A percentile compares a stretch with the other conserved stretches of the same genome.
Conservation (phyloP, 2,113 vertebrate species). For the Lathamus discolor region DNA sequence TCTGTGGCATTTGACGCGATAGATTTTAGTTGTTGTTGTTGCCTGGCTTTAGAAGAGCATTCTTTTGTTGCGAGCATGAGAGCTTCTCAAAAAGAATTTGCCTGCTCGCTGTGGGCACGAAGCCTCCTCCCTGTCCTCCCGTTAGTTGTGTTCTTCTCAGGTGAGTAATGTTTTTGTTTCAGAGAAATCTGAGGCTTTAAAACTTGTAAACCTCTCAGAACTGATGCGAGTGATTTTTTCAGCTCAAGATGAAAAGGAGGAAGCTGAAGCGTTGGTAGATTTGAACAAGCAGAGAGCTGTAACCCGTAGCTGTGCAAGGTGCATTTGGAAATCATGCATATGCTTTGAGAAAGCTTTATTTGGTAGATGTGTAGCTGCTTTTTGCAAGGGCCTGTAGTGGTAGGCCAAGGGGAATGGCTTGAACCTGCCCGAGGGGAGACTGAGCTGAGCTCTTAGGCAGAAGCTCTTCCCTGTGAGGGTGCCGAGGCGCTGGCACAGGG, state of each 20-base stretch:
- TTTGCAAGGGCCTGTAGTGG: background rate
- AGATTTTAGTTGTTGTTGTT: background rate
- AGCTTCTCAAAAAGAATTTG: background rate
- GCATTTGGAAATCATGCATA: background rate
- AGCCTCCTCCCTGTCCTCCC: background rate
- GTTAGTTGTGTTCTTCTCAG: background rate
- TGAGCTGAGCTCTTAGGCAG: background rate
- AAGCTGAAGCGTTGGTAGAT: background rate
- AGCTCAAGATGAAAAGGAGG: background rate
- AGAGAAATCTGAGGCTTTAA: background rate
- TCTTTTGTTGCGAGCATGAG: background rate
- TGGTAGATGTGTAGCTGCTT: background rate
- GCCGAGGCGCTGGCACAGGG: no score
- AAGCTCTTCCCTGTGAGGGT: background rate
- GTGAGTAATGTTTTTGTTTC: background rate
- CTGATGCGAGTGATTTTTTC: background rate
- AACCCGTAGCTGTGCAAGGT: background rate
- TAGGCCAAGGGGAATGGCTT: background rate
- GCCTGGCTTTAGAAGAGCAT: background rate
- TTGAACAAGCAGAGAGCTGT: background rate
- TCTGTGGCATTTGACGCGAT: background rate
- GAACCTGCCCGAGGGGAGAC: background rate
- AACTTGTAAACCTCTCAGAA: background rate
- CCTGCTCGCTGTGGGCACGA: background rate
- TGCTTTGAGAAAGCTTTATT: background rate